Evolutionary conservation across 2,797 vertebrate species (phyloP).

Genomic region (Buceros bicornis): DNA sequence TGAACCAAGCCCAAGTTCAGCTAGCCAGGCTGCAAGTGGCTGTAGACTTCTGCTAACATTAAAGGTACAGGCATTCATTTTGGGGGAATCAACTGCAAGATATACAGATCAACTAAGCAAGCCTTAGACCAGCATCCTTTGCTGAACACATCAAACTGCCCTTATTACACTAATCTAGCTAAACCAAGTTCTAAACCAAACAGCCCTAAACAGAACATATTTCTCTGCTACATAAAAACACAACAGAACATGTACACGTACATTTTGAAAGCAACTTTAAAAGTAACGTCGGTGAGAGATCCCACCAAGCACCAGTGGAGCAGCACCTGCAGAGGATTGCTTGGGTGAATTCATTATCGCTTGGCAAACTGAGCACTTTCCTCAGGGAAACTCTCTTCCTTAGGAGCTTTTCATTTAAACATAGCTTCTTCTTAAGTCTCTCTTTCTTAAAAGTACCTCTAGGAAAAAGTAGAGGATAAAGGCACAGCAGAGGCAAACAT

Average conservation of each 20-base stretch:
- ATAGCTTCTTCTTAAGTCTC: background rate
- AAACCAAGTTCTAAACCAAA: background rate
- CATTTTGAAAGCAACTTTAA: background rate
- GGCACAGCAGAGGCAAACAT: background rate
- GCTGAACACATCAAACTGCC: background rate
- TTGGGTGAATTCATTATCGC: background rate
- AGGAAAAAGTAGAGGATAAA: conserved; percentile 3
- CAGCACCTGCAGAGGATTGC: background rate
- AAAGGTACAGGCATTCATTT: background rate
- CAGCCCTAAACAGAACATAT: background rate
- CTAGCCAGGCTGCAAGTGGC: background rate
- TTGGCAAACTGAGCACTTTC: background rate
- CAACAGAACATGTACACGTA: background rate
- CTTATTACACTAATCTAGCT: background rate
- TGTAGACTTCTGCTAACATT: background rate
- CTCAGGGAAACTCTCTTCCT: conserved; percentile 8
- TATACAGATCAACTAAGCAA: background rate
- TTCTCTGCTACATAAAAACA: background rate
- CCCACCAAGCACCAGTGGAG: background rate
- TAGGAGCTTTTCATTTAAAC: conserved; percentile 44
- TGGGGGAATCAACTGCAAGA: background rate
- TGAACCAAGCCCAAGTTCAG: background rate
- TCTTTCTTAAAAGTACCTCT: conserved; percentile 31
- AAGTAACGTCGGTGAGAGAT: background rate
- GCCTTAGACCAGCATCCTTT: background rate